Percentiles rank a stretch among this genome's conserved stretches.
Evolutionary conservation across 2,888 invertebrate genomes (phyloP).

Genomic region (Aricia artaxerxes): DNA sequence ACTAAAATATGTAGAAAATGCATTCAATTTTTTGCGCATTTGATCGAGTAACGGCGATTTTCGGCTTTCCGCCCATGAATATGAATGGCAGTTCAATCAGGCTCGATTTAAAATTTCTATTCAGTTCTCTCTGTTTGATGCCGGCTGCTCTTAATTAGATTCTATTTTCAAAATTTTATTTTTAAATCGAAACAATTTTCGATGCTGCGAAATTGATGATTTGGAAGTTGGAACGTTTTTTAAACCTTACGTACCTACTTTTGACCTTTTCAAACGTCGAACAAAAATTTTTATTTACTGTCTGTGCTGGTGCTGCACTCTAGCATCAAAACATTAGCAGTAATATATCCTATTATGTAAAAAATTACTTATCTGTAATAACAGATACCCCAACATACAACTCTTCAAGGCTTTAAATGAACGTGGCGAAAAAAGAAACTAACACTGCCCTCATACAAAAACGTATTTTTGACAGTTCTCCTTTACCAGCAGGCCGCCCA

Average conservation of each 20-base stretch:
- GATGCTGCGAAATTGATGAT: not conserved
- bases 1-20: not conserved
- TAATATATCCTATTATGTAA: too few relatives aligned
- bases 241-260: too few relatives aligned
- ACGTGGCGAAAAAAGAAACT: too few relatives aligned
- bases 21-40: not conserved
- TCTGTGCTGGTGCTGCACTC: too few relatives aligned
- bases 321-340: too few relatives aligned
- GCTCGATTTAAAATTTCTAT: conserved; percentile 1
- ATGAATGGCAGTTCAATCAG: conserved; percentile 16
- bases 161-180: conserved; percentile 1
- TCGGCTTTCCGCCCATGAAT: conserved; percentile 7
- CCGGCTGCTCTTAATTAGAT: not conserved
- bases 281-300: too few relatives aligned
- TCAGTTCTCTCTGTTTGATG: not conserved
- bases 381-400: not conserved
- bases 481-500: too few relatives aligned
- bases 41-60: conserved; percentile 2
- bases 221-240: not conserved
- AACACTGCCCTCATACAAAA: too few relatives aligned
- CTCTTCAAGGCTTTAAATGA: too few relatives aligned
- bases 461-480: too few relatives aligned
- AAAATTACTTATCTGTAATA: not conserved
- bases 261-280: too few relatives aligned
- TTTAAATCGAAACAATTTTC: not conserved